Evolutionary conservation across 2,113 vertebrate genomes (phyloP).

Genomic region (Rhinichthys klamathensis): DNA sequence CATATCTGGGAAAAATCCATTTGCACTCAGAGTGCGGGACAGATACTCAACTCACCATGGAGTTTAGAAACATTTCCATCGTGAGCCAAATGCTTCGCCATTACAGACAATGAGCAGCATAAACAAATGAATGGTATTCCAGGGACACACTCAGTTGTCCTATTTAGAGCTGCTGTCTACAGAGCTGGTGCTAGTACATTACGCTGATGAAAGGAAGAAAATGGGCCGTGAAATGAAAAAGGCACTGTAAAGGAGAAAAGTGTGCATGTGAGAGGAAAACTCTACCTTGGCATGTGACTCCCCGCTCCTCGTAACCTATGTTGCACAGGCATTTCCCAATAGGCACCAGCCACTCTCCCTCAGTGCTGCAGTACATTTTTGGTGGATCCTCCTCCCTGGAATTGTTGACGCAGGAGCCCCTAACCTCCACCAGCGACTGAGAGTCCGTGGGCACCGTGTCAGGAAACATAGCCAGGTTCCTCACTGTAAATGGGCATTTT

Average conservation of each 20-base stretch:
- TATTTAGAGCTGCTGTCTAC: constrained; percentile 42
- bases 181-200: constrained; percentile 49
- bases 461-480: constrained; percentile 94
- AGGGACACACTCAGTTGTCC: constrained; percentile 29
- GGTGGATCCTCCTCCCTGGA: constrained; percentile 96
- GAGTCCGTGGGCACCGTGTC: constrained; percentile 97
- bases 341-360: constrained; percentile 98
- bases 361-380: constrained; percentile 98
- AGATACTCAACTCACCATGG: constrained; percentile 26
- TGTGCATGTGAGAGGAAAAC: constrained; percentile 27
- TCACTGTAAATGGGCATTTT: constrained; percentile 93
- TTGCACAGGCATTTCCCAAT: constrained; percentile 97
- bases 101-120: constrained; percentile 38
- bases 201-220: constrained; percentile 51
- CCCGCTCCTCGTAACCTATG: constrained; percentile 90
- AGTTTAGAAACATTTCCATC: constrained; percentile 46
- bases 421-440: constrained; percentile 95
- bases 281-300: constrained; percentile 94
- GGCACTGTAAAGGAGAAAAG: constrained; percentile 41
- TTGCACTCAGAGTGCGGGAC: constrained; percentile 4
- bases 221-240: constrained; percentile 56
- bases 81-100: constrained; percentile 26
- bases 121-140: constrained; percentile 43
- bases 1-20: constrained; percentile 18
- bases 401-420: constrained; percentile 95